Conservation (phyloP, 2,888 invertebrate genomes). For the Nomada ruficornis region DNA sequence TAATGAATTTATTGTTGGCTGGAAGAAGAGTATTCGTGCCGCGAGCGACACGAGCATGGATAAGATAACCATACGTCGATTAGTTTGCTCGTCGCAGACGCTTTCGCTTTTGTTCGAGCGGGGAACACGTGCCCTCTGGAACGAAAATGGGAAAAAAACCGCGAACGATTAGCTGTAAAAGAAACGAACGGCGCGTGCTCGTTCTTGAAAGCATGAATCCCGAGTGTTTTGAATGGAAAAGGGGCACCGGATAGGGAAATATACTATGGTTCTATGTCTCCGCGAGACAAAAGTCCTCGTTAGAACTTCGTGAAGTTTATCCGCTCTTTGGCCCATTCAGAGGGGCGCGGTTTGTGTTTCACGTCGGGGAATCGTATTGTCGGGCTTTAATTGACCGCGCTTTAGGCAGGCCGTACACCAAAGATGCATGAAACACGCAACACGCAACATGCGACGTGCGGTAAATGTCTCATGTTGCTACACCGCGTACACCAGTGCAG, state of each 20-base stretch:
- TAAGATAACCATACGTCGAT: slow-evolving; percentile 59
- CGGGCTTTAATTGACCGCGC: background rate
- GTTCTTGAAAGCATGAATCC: background rate
- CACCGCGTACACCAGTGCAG: too few relatives aligned
- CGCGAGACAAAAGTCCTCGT: background rate
- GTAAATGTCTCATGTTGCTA: too few relatives aligned
- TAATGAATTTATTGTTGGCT: slow-evolving; percentile 64
- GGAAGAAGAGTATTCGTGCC: slow-evolving; percentile 43
- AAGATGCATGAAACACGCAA: too few relatives aligned
- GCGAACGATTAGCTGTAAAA: slow-evolving; percentile 5
- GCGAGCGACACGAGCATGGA: slow-evolving; percentile 38
- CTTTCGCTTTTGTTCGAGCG: slow-evolving; percentile 9
- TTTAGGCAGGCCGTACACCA: too few relatives aligned
- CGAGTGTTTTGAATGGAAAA: background rate
- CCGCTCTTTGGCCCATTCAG: too few relatives aligned
- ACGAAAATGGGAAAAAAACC: slow-evolving; percentile 4
- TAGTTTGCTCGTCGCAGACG: slow-evolving; percentile 39
- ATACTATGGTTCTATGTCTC: background rate
- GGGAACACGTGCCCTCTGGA: background rate
- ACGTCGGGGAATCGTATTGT: background rate
- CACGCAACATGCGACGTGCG: too few relatives aligned
- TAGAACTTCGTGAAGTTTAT: too few relatives aligned
- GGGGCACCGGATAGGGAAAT: slow-evolving; percentile 24
- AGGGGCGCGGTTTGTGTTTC: background rate
- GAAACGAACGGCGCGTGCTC: background rate